These are phyloP conservation scores for Scaptomyza cyrtandrae DNA, from an alignment of 2,888 invertebrate genomes.

Conservation along the genomic window DNA sequence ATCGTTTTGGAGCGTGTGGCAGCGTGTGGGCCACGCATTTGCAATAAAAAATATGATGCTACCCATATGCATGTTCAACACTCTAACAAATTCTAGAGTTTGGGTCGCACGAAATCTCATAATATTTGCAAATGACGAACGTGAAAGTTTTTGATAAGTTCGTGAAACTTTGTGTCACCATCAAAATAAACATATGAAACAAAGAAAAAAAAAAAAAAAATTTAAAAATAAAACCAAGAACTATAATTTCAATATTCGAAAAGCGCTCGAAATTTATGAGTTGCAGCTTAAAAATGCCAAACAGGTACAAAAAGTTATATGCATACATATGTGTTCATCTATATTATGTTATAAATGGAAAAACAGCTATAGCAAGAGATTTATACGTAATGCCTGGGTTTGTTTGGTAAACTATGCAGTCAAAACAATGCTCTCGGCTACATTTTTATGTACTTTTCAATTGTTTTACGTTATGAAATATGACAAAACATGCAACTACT, in stretches of 20 bases:
- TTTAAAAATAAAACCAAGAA: constrained; percentile 24
- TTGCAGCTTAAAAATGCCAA: constrained; percentile 46
- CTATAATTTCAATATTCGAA: constrained; percentile 71
- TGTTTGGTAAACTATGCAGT: constrained; percentile 43
- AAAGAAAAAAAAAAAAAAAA: not conserved
- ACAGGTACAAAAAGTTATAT: constrained; percentile 34
- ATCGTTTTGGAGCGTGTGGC: constrained; percentile 5
- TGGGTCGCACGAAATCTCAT: constrained; percentile 67
- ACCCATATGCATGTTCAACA: constrained; percentile 61
- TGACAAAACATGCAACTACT: constrained; percentile 56
- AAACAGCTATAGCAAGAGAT: constrained; percentile 32
- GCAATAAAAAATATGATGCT: constrained; percentile 74
- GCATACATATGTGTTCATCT: constrained; percentile 12
- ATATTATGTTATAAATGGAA: not conserved
- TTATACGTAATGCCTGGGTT: constrained; percentile 49
- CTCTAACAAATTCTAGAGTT: constrained; percentile 57
- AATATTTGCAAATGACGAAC: constrained; percentile 81
- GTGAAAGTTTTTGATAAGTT: constrained; percentile 77
- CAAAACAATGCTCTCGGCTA: constrained; percentile 40
- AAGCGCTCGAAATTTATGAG: constrained; percentile 60
- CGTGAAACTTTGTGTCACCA: constrained; percentile 35
- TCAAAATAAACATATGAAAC: constrained; percentile 1
- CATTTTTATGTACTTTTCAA: constrained; percentile 38
- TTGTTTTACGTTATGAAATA: constrained; percentile 53
- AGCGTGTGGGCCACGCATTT: constrained; percentile 61